Evolutionary conservation across 2,888 invertebrate species (phyloP), one percentile per base, ranked within the genome.

Genomic region (Macrophya alboannulata): DNA sequence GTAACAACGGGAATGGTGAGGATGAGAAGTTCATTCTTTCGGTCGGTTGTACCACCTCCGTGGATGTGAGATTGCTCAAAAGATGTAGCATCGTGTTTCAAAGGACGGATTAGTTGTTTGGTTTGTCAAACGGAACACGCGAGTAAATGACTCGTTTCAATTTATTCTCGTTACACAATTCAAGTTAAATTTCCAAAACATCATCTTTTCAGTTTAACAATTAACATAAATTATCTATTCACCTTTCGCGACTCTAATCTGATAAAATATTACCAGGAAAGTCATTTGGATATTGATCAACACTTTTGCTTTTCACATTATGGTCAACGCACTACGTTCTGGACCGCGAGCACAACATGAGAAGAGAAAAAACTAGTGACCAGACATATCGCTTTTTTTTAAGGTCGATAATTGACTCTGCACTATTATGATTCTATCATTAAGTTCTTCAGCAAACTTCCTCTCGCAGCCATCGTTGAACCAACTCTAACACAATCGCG

Each of bases 21-120:
- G 88, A 87, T 74, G 89, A 87, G 87, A 91, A 86, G 88, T 87
- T 87, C 88, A 89, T 87, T 83, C 88, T 86, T 85, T 85, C 87
- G 59, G 89, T 86, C 59, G 88, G 81, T 71, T 86, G 87, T 72
- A 85, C 89, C 87, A 86, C 85, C 87, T 87, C 89, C 87, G 88
- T 86, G 31, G 85, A 76, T 55, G 89, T 88, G 45, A 89, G 55
- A 87, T 88, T 89, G 76, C 86, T 86, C 51, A 88, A 86, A 86
- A 89, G 87, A 87, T 87, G 88, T 45, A 89, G 87, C 88, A 89
- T 89, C 86, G 86, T 88, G 40, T 62, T 43, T 62, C 59, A 40
- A 21, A 77, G 77, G 77, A 77, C 51, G 37, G 77, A 72, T 25
- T 72, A 31, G 12, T 43, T 43, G 10, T 72, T 72, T 21, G 37